A percentile compares a stretch with the other conserved stretches of the same genome.
Evolutionary conservation across 2,888 invertebrate species (phyloP).

Genomic region (Chironomus riparius): DNA sequence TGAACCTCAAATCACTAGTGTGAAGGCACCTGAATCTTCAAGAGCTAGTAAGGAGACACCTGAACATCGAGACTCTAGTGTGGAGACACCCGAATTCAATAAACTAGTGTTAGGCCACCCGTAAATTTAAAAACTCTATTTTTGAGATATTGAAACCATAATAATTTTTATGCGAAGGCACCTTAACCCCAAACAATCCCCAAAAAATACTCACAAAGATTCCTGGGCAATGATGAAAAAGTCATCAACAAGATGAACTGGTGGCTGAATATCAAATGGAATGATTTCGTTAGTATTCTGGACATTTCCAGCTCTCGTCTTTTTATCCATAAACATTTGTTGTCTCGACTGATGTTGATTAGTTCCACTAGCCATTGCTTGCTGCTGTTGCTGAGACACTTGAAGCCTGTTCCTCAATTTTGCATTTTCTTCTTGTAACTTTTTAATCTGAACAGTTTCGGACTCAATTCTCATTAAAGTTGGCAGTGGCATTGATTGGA

Average conservation of each 20-base stretch:
- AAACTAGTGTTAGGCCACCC: no score
- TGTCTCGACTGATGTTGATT: conserved; percentile 28
- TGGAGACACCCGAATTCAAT: no score
- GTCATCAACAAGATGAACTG: conserved; percentile 78
- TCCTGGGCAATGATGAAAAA: conserved; percentile 84
- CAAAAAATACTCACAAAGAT: conserved; percentile 38
- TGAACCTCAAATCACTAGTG: no score
- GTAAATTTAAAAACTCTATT: no score
- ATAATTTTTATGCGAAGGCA: no score
- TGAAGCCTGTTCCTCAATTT: conserved; percentile 52
- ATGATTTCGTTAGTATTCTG: conserved; percentile 51
- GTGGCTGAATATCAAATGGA: conserved; percentile 58
- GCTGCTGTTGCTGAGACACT: conserved; percentile 31
- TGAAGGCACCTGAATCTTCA: no score
- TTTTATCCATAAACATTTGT: conserved; percentile 28
- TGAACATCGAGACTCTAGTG: no score
- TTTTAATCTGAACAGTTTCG: conserved; percentile 68
- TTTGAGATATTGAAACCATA: no score
- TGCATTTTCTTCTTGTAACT: conserved; percentile 77
- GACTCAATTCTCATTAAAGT: conserved; percentile 78
- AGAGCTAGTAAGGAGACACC: no score
- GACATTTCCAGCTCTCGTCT: conserved; percentile 38
- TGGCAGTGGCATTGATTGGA: conserved; percentile 78
- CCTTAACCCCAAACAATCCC: background rate
- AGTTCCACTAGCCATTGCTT: background rate